Conservation (phyloP, 1,140 invertebrate species). For the Plodia interpunctella region DNA sequence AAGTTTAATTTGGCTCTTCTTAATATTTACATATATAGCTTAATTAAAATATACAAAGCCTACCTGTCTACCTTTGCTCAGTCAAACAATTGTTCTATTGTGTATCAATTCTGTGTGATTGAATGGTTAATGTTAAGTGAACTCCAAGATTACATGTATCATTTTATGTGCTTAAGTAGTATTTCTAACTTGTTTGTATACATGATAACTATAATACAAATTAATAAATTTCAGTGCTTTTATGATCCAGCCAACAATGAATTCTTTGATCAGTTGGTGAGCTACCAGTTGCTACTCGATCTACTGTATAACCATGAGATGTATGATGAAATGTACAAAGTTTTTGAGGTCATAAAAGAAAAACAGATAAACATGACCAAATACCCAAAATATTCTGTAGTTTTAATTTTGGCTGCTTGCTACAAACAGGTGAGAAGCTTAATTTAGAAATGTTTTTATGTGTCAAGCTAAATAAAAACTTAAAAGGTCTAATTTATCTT, state of each 20-base stretch:
- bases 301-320: conserved; percentile 83
- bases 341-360: conserved; percentile 79
- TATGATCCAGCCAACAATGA: conserved; percentile 78
- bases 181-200: too few species aligned
- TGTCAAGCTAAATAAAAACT: too few species aligned
- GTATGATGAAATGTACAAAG: conserved; percentile 82
- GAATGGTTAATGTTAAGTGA: too few species aligned
- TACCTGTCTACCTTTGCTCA: too few species aligned
- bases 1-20: too few species aligned
- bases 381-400: conserved; percentile 82
- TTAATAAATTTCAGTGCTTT: conserved; percentile 78
- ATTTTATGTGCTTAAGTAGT: too few species aligned
- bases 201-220: background rate
- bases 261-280: conserved; percentile 85
- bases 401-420: conserved; percentile 82
- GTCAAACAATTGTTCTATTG: too few species aligned
- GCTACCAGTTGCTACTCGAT: conserved; percentile 84
- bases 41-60: too few species aligned
- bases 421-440: conserved; percentile 83
- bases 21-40: too few species aligned
- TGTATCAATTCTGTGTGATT: too few species aligned
- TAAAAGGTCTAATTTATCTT: too few species aligned
- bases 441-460: background rate
- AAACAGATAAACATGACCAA: conserved; percentile 79
- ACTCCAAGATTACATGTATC: too few species aligned